Base-by-base conservation (phyloP, 2,888 invertebrate genomes). In the Lutraria lutraria region DNA sequence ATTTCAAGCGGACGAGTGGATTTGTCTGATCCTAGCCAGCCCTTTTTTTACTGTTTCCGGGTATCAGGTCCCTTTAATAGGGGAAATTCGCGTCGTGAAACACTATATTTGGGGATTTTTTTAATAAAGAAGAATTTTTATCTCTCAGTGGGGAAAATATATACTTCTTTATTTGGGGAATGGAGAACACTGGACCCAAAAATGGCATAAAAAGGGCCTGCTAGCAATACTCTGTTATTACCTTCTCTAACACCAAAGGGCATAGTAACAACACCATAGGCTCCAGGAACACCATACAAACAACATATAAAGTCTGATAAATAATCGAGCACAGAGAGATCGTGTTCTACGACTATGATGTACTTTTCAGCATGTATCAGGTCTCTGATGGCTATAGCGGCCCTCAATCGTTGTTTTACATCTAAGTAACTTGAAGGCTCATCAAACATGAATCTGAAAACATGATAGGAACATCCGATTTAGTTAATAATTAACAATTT, bases 201-300 rank as follows among this genome's bases (percentile, higher is more conserved):
- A n/a, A n/a, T n/a, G n/a, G n/a, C n/a, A n/a, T n/a, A n/a, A n/a
- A n/a, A n/a, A n/a, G n/a, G n/a, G n/a, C n/a, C n/a, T n/a, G n/a
- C n/a, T 43, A 8, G 43, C 43, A 43, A 3, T n/a, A 63, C 19
- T 63, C 8, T n/a, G 0, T 63, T 3, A 63, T 89, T 97, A 97
- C 99, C 99, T 98, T 99, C 99, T 95, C 99, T 97, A 13, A 99
- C 99, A 43, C 99, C 99, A 97, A 99, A 99, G 85, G 99, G 99
- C 99, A 99, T 99, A 97, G 99, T 99, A 90, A 99, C 99, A 87
- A 99, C 99, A 94, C 99, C 99, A 97, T 99, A 99, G 94, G 99
- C 99, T 95, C 99, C 99, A 90, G 99, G 99, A 85, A 99, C 98
- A 88, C 99, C 99, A 97, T 99, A 99, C 87, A 99, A 97, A 96